Base-by-base conservation (phyloP, 2,113 vertebrate species). In the Ophthalmolycus amberensis region DNA sequence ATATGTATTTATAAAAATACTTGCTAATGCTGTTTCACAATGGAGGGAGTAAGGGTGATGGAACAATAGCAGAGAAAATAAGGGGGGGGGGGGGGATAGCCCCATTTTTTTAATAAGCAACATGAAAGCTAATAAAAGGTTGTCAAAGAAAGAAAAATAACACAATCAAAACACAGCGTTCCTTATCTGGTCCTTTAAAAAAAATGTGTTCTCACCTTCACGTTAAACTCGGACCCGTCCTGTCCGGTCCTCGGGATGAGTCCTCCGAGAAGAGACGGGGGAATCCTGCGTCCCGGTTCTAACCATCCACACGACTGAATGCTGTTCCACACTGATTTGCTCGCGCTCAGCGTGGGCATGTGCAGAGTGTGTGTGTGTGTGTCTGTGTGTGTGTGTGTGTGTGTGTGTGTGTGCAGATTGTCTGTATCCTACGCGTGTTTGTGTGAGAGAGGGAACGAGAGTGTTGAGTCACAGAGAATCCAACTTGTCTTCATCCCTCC, bases 171-270 rank as follows among this genome's bases (percentile, higher is more conserved):
- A 60, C 18, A 70, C 32, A 29, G 4, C n/a, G n/a, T 29, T 65
- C 40, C 48, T 0, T 3, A 7, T 56, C 15, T 38, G n/a, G 1
- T 79, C 9, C 27, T 58, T 16, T 42, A 11, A 29, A 12, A n/a
- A 50, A 42, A 1, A 75, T 10, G 38, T 15, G 48, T 8, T 50
- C 87, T 86, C 71, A 89, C 90, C 87, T 85, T 68, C 34, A 27
- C 4, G 77, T 15, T 59, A 38, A 56, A 14, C 66, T 52, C 46
- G n/a, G 82, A 54, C 46, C 60, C 32, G 48, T 54, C 66, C 62
- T 54, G 81, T 56, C 69, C 54, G 42, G 79, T 77, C 75, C 64
- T 54, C 54, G 32, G 50, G 62, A 59, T 74, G 72, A 66, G 52
- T 68, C 82, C 60, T 56, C 42, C 10, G 58, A 29, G 25, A 42